Conservation (phyloP, 2,888 invertebrate species). For the Lycocerus yunnanus region DNA sequence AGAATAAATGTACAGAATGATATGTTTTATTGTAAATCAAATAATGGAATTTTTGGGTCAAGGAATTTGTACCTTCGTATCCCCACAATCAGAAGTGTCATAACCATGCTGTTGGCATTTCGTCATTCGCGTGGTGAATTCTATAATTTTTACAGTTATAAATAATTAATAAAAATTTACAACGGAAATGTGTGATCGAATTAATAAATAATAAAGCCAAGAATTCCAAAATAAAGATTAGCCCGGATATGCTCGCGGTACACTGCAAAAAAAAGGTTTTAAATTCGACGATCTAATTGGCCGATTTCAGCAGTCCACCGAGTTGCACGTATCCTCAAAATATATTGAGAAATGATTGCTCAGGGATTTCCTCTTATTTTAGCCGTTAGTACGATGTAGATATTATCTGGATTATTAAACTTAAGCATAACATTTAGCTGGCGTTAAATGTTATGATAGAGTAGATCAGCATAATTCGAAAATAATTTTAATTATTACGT, state of each 20-base stretch:
- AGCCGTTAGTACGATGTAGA: background rate
- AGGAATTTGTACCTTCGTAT: conserved; percentile 6
- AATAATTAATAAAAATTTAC: background rate
- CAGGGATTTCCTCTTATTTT: background rate
- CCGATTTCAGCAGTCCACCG: too few species aligned
- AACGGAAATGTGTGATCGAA: background rate
- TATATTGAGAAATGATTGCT: background rate
- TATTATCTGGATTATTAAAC: background rate
- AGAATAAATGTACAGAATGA: background rate
- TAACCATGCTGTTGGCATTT: background rate
- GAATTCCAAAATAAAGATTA: background rate
- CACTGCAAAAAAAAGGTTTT: too few species aligned
- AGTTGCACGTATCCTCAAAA: too few species aligned
- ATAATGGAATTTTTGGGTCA: conserved; percentile 20
- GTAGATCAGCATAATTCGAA: background rate
- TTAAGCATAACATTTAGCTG: too few species aligned
- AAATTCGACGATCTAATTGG: too few species aligned
- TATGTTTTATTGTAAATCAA: background rate
- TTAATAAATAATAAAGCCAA: background rate
- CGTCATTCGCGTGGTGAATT: background rate
- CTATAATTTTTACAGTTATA: background rate
- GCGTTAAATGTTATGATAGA: background rate
- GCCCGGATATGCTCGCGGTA: background rate
- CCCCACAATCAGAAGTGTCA: background rate
- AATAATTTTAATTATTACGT: background rate